phyloP scores from a whole-genome alignment of 2,888 invertebrate genomes.

The Parnassius apollo region DNA sequence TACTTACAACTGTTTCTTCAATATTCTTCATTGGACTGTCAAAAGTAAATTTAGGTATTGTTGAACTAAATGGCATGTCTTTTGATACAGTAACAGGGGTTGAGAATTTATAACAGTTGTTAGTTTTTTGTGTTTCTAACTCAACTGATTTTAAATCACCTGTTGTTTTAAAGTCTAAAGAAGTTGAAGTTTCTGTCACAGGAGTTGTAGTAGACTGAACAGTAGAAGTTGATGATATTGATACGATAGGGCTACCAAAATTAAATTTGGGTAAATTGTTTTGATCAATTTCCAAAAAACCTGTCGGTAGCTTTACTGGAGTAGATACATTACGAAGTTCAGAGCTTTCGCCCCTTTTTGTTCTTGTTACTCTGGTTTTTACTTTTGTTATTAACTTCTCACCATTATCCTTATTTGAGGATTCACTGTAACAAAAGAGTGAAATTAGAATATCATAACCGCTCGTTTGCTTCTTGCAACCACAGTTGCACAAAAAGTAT shows the following conservation, averaged over 20 bases:
- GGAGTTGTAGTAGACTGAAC: slow-evolving; percentile 15
- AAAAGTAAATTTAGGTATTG: slow-evolving; percentile 47
- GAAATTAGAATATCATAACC: not conserved
- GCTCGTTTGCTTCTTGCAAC: no score
- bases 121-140: slow-evolving; percentile 32
- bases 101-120: slow-evolving; percentile 50
- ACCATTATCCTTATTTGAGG: not conserved
- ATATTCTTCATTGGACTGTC: slow-evolving; percentile 43
- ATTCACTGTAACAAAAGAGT: slow-evolving; percentile 1
- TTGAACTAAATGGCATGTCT: slow-evolving; percentile 33
- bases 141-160: no score
- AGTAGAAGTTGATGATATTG: slow-evolving; percentile 21
- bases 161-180: slow-evolving; percentile 35
- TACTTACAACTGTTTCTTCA: slow-evolving; percentile 34
- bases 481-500: no score
- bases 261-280: slow-evolving; percentile 60
- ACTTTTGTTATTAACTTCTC: slow-evolving; percentile 53
- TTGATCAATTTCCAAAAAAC: slow-evolving; percentile 52
- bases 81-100: slow-evolving; percentile 48
- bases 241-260: slow-evolving; percentile 34
- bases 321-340: slow-evolving; percentile 34
- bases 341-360: slow-evolving; percentile 38
- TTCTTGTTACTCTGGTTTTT: slow-evolving; percentile 49
- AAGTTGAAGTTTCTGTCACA: slow-evolving; percentile 14
- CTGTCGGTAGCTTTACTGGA: slow-evolving; percentile 52